A percentile compares a stretch with the other conserved stretches of the same genome.
Conservation (phyloP, 2,888 invertebrate genomes). For the Catonia carolina region DNA sequence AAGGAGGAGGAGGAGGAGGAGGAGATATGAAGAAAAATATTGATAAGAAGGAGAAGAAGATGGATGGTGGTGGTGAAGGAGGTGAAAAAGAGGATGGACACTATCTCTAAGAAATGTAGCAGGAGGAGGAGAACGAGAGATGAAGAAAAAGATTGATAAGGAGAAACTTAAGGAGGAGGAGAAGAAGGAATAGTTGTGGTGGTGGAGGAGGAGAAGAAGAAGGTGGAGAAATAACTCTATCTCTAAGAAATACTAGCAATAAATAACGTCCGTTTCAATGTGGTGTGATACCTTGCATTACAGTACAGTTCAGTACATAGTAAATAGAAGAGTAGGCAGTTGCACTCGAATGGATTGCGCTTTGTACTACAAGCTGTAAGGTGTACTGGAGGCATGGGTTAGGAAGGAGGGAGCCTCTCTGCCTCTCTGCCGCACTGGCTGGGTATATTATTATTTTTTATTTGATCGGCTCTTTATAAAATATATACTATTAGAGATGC, state of each 20-base stretch:
- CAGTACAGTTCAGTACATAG: too few relatives aligned
- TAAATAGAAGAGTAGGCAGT: too few relatives aligned
- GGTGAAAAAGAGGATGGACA: background rate
- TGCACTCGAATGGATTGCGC: too few relatives aligned
- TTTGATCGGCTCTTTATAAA: constrained; percentile 27
- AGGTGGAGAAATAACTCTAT: background rate
- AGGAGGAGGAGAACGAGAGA: background rate
- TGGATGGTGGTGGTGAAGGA: background rate
- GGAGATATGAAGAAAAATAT: background rate
- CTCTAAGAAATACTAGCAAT: too few relatives aligned
- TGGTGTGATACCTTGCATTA: too few relatives aligned
- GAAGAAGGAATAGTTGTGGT: background rate
- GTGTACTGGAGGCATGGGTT: too few relatives aligned
- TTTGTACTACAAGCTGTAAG: too few relatives aligned
- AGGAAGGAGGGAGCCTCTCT: too few relatives aligned
- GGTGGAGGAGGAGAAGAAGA: background rate
- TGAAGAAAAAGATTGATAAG: background rate
- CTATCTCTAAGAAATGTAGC: too few relatives aligned
- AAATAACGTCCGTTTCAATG: too few relatives aligned
- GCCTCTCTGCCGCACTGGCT: too few relatives aligned
- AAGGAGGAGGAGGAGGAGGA: background rate
- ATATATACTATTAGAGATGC: constrained; percentile 26
- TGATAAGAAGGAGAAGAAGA: background rate
- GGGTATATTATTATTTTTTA: constrained; percentile 25
- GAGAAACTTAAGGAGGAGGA: background rate